phyloP scores from a whole-genome alignment of 2,888 invertebrate genomes.

The Tinea semifulvella region DNA sequence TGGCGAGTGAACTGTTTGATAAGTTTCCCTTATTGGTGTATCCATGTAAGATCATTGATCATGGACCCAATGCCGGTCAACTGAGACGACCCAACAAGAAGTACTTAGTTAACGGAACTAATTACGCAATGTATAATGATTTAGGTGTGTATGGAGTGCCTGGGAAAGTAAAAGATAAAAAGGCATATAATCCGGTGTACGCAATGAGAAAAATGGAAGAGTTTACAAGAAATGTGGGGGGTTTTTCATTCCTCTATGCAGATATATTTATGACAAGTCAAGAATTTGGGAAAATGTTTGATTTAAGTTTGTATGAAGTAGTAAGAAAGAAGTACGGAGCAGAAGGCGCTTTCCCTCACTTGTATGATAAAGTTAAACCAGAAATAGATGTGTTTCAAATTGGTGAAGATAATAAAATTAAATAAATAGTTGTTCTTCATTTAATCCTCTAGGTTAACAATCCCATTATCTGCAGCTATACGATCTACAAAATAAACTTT shows the following conservation, averaged over 20 bases:
- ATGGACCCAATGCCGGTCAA: conserved; percentile 67
- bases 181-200: conserved; percentile 69
- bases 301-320: conserved; percentile 68
- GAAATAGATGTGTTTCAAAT: conserved; percentile 72
- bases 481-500: too few species aligned
- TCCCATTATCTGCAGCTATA: too few species aligned
- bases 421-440: conserved; percentile 12
- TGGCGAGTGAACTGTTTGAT: conserved; percentile 69
- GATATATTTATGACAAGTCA: conserved; percentile 73
- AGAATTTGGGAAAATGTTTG: conserved; percentile 76
- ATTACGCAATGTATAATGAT: conserved; percentile 77
- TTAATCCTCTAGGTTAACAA: too few species aligned
- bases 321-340: conserved; percentile 69
- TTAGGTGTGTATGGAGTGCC: conserved; percentile 76
- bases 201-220: conserved; percentile 76
- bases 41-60: conserved; percentile 73
- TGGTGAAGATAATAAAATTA: conserved; percentile 43
- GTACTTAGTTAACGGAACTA: conserved; percentile 69
- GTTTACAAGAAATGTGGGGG: conserved; percentile 73
- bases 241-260: conserved; percentile 74
- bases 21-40: conserved; percentile 75
- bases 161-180: conserved; percentile 67
- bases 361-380: conserved; percentile 74
- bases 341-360: conserved; percentile 68
- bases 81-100: conserved; percentile 61